Conservation (phyloP, 2,113 vertebrate genomes). For the Podarcis cretensis region DNA sequence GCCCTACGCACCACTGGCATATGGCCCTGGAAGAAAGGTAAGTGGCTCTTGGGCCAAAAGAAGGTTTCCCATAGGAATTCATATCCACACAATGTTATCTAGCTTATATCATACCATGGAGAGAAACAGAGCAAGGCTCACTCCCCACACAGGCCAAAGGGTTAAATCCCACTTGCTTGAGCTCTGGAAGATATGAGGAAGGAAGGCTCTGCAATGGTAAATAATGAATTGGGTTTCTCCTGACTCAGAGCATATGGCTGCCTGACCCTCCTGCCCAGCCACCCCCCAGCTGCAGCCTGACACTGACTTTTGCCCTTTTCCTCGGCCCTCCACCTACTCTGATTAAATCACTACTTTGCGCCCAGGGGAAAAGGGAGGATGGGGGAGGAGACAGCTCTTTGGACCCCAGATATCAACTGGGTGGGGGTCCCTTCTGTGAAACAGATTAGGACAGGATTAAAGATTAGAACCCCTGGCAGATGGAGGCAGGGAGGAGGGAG, state of each 20-base stretch:
- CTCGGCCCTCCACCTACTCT: background rate
- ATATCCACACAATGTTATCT: too few species aligned
- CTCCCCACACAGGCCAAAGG: background rate
- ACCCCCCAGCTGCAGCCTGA: background rate
- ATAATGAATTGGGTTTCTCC: background rate
- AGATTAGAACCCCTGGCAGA: background rate
- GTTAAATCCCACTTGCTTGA: background rate
- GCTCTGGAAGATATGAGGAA: background rate
- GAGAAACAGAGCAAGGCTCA: background rate
- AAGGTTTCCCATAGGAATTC: too few species aligned
- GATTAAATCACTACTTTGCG: constrained; percentile 1
- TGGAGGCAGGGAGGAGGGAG: constrained; percentile 26
- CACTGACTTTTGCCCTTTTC: background rate
- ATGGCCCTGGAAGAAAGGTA: too few species aligned
- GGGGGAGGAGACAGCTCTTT: accelerated
- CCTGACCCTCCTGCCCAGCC: background rate
- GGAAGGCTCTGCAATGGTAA: background rate
- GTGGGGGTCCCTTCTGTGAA: background rate
- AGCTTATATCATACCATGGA: too few species aligned
- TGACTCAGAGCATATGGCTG: constrained; percentile 1
- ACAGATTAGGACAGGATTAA: constrained; percentile 25
- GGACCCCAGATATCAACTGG: accelerated
- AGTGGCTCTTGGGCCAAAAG: too few species aligned
- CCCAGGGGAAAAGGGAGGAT: background rate
- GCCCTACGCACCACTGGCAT: too few species aligned